phyloP scores from a whole-genome alignment of 2,888 invertebrate species.

The Malachius bipustulatus region DNA sequence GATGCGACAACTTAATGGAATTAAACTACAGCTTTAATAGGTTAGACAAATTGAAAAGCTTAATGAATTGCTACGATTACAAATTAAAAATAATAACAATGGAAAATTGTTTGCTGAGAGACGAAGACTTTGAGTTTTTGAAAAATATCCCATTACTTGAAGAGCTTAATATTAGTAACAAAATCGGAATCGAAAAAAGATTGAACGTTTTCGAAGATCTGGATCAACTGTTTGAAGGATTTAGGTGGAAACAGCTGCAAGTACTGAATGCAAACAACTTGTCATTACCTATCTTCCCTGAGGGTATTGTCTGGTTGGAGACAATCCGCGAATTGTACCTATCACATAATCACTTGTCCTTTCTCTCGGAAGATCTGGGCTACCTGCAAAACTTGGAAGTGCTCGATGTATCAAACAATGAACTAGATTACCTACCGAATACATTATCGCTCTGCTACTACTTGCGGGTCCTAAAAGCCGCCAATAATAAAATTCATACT shows the following conservation, averaged over 20 bases:
- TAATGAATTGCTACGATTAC: constrained; percentile 14
- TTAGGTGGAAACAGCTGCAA: constrained; percentile 19
- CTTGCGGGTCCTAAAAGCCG: constrained; percentile 17
- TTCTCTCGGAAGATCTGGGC: constrained; percentile 22
- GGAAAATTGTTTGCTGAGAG: constrained; percentile 18
- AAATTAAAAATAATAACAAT: constrained; percentile 19
- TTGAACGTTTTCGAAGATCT: constrained; percentile 20
- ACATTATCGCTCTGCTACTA: constrained; percentile 14
- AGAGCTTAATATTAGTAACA: constrained; percentile 24
- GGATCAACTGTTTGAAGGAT: constrained; percentile 21
- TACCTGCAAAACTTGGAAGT: constrained; percentile 22
- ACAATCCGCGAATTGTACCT: constrained; percentile 21
- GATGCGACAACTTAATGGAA: constrained; percentile 19
- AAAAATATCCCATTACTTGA: constrained; percentile 19
- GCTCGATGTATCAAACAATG: constrained; percentile 22
- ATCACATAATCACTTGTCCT: constrained; percentile 20
- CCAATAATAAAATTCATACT: constrained; percentile 18
- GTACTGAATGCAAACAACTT: constrained; percentile 20
- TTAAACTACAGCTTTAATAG: constrained; percentile 22
- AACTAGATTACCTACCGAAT: constrained; percentile 17
- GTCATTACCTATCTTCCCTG: constrained; percentile 21
- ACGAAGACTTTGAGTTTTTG: constrained; percentile 20
- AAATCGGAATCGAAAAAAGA: constrained; percentile 2
- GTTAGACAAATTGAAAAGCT: constrained; percentile 16
- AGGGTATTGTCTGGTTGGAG: constrained; percentile 20